Base-by-base conservation (phyloP, 2,888 invertebrate species). In the Sesamia inferens region DNA sequence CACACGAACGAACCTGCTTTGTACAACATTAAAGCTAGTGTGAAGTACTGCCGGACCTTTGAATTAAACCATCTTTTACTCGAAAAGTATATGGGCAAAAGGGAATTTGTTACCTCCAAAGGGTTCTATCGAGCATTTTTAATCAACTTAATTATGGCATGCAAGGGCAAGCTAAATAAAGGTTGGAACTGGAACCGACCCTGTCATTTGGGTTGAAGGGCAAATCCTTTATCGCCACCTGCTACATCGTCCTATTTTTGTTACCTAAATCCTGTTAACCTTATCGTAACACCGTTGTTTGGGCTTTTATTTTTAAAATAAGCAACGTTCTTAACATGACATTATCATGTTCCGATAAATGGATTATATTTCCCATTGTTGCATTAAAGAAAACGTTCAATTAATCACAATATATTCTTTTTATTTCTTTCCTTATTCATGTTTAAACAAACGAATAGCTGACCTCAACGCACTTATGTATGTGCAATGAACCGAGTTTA, bases 181-280 rank as follows among this genome's bases (percentile, higher is more conserved):
- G 76, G 67, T 39, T 67, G 11, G 31, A 42, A 70, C 62, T 71
- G 24, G 63, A 70, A 64, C 64, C 61, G 19, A 71, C 71, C 63
- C 65, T 75, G 73, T 74, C 66, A 62, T 48, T 69, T 70, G 62
- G 74, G 65, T 68, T 78, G 55, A 68, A 72, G 63, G 74, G 76
- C 59, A 79, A 78, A 86, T 76, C 82, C 82, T 82, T 72, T 79
- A 74, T 79, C 70, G 59, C 63, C 85, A 86, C 64, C 79, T 84
- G 76, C 74, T 64, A 59, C 71, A 74, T 39, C 51, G 54, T 59
- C 75, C 13, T 7, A 39, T 47, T 51, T 61, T 55, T 64, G 59
- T 42, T 77, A 69, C 65, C 31, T 64, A 71, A 71, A 79, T 59
- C 71, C 70, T 54, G 68, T 55, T 77, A 81, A 79, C 83, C 85